Percentiles rank a stretch among this genome's conserved stretches.
phyloP scores from a whole-genome alignment of 2,888 invertebrate species.

The Timandra comae region DNA sequence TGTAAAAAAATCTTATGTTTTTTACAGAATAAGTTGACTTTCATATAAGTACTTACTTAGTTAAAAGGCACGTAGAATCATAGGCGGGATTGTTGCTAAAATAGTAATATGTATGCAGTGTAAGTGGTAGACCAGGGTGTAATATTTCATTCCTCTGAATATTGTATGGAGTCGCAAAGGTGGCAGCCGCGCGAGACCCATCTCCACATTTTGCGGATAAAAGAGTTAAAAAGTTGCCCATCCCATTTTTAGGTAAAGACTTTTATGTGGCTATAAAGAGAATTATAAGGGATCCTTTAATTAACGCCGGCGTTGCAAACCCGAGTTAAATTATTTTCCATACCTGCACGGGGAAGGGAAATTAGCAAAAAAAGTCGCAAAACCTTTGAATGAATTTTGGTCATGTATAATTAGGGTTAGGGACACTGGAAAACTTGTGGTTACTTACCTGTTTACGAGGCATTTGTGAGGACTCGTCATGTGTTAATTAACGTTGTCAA shows the following conservation, averaged over 20 bases:
- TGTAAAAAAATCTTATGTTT: too few relatives aligned
- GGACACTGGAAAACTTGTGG: background rate
- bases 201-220: conserved; percentile 4
- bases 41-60: too few relatives aligned
- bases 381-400: conserved; percentile 8
- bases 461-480: background rate
- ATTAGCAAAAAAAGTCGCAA: conserved; percentile 12
- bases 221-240: conserved; percentile 18
- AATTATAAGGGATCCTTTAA: conserved; percentile 18
- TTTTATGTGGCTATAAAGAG: conserved; percentile 19
- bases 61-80: too few relatives aligned
- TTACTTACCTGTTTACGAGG: background rate
- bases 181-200: conserved; percentile 2
- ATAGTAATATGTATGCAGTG: too few relatives aligned
- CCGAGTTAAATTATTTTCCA: conserved; percentile 11
- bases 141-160: conserved; percentile 7
- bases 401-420: background rate
- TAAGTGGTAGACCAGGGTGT: background rate
- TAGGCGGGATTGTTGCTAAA: too few relatives aligned
- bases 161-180: conserved; percentile 10
- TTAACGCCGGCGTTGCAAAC: conserved; percentile 14
- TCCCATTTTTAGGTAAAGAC: conserved; percentile 13
- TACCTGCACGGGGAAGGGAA: conserved; percentile 3
- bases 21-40: too few relatives aligned
- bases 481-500: conserved; percentile 2